phyloP scores from a whole-genome alignment of 2,888 invertebrate genomes.

The Steinernema scapterisci region DNA sequence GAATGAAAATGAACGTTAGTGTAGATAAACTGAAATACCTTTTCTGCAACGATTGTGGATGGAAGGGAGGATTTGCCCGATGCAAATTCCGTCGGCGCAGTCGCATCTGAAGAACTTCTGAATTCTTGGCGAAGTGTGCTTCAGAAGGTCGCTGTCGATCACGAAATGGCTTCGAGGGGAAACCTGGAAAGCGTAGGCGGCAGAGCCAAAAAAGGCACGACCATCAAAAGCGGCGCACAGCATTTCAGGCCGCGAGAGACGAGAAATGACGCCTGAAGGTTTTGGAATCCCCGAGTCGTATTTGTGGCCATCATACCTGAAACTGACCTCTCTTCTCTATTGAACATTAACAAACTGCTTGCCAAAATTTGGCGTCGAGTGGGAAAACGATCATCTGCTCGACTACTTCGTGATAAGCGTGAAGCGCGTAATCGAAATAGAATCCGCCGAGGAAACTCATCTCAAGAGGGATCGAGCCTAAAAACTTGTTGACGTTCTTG shows the following conservation, averaged over 20 bases:
- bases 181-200: slow-evolving; percentile 4
- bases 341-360: no score
- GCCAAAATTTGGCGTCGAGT: neutral
- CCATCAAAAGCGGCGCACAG: neutral
- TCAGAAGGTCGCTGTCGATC: slow-evolving; percentile 12
- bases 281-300: slow-evolving; percentile 1
- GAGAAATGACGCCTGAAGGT: neutral
- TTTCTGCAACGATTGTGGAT: neutral
- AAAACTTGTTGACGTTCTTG: no score
- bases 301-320: slow-evolving; percentile 6
- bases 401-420: no score
- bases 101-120: neutral
- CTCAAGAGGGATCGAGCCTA: neutral
- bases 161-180: slow-evolving; percentile 14
- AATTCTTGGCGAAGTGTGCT: neutral
- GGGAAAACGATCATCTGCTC: neutral
- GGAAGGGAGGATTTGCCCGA: slow-evolving; percentile 26
- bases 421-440: neutral
- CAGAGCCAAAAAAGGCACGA: neutral
- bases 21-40: neutral
- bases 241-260: neutral
- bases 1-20: neutral
- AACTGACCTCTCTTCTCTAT: no score
- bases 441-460: neutral
- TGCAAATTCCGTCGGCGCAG: slow-evolving; percentile 11